Base-by-base conservation (phyloP, 2,113 vertebrate genomes). In the Cinclus cinclus region DNA sequence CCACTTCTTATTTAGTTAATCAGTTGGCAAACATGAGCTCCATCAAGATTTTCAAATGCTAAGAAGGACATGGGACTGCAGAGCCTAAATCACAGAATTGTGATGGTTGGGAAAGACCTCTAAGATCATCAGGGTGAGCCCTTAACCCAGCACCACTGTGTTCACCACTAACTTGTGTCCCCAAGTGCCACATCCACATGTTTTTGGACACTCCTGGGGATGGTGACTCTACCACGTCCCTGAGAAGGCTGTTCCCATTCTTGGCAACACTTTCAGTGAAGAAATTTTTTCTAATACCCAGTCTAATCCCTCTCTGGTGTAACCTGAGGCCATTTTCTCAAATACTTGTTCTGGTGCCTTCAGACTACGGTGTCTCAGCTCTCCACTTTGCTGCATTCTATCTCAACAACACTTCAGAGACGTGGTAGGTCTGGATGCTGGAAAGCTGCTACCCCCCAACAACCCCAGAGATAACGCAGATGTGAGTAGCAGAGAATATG, bases 381-480 rank as follows among this genome's bases (percentile, higher is more conserved):
- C 7, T 28, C 47, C 4, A 0, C 21, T 64, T 53, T 12, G 24
- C 21, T 77, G 39, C 6, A 2, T 47, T 84, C 33, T n/a, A 59
- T 47, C 46, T 70, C 28, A 22, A 6, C 11, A 67, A 10, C 15
- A 9, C 2, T 59, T 58, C 2, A 73, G 33, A 50, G 4, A 60
- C 0, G 0, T 49, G 41, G 0, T 13, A 19, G 44, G 12, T 20
- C 23, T 59, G 52, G 53, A 78, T 70, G 19, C 5, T 81, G 64
- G 25, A 71, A 67, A 47, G 21, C 16, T 81, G 60, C 20, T 74
- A 6, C 28, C 39, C 46, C 22, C 50, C 37, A 52, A 69, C 10
- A 83, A 6, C 23, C 31, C 22, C 55, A 69, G 75, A 59, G 8
- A 24, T 30, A 69, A 53, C 19, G 17, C 3, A 67, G 55, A 42